A percentile compares a stretch with the other conserved stretches of the same genome.
These are phyloP conservation scores for Hymenochirus boettgeri DNA, from an alignment of 2,113 vertebrate genomes.

Conservation along the genomic window DNA sequence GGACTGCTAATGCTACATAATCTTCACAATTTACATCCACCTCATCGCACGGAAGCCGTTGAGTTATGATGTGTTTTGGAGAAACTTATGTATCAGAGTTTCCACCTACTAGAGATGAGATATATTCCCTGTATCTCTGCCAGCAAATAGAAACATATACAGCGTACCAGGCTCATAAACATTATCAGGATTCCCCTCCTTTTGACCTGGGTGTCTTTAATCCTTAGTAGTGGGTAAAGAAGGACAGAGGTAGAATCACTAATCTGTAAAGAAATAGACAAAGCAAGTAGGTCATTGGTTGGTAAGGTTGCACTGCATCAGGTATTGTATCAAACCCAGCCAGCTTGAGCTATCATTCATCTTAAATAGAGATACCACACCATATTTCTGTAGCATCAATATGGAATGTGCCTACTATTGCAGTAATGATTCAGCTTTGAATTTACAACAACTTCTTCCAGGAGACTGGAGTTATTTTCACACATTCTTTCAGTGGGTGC, in stretches of 20 bases:
- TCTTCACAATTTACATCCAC: background rate
- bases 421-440: too few relatives aligned
- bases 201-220: slow-evolving; percentile 1
- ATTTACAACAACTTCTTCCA: background rate
- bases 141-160: background rate
- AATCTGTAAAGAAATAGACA: slow-evolving; percentile 6
- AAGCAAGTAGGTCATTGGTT: slow-evolving; percentile 10
- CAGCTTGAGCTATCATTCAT: slow-evolving; percentile 13
- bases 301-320: slow-evolving; percentile 3
- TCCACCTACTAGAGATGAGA: slow-evolving; percentile 26
- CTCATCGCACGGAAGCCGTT: background rate
- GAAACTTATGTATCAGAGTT: slow-evolving; percentile 1
- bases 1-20: background rate
- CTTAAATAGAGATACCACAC: background rate
- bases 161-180: slow-evolving; percentile 13
- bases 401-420: background rate
- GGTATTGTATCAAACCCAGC: slow-evolving; percentile 1
- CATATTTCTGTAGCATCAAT: background rate
- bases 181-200: slow-evolving; percentile 17
- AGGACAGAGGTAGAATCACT: background rate
- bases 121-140: slow-evolving; percentile 14
- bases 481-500: background rate
- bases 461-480: background rate
- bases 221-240: slow-evolving; percentile 7
- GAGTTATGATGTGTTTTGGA: slow-evolving; percentile 10